A percentile compares a stretch with the other conserved stretches of the same genome.
phyloP scores from a whole-genome alignment of 2,888 invertebrate species.

The Megastigmus dorsalis region DNA sequence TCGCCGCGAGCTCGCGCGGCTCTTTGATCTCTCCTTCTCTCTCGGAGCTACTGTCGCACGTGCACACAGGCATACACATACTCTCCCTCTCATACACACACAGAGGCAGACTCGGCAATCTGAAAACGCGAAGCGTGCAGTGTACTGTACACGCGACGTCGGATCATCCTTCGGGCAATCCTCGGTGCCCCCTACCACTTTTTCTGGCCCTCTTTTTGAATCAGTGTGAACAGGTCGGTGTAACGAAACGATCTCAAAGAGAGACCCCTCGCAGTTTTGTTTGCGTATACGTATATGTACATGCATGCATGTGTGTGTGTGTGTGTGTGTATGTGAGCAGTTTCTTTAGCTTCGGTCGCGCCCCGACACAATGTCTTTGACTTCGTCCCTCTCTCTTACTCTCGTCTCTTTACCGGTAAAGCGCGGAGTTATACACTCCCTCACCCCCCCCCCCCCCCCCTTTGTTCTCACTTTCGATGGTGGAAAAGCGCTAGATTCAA shows the following conservation, averaged over 20 bases:
- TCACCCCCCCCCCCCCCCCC: background rate
- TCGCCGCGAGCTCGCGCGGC: too few relatives aligned
- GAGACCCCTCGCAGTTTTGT: background rate
- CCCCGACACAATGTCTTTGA: constrained; percentile 23
- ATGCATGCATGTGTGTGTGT: too few relatives aligned
- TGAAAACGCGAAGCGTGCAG: too few relatives aligned
- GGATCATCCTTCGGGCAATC: background rate
- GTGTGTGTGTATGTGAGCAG: too few relatives aligned
- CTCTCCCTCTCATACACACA: too few relatives aligned
- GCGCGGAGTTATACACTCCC: too few relatives aligned
- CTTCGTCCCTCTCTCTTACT: too few relatives aligned
- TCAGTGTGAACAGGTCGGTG: constrained; percentile 27
- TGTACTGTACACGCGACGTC: too few relatives aligned
- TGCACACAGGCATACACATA: background rate
- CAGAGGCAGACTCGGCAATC: background rate
- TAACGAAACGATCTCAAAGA: constrained; percentile 39
- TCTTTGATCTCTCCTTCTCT: too few relatives aligned
- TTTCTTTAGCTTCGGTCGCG: constrained; percentile 20
- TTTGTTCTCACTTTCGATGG: background rate
- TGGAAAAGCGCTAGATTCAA: background rate
- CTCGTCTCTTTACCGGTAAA: too few relatives aligned
- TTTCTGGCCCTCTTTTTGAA: constrained; percentile 12
- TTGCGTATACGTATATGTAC: too few relatives aligned
- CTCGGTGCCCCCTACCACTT: background rate
- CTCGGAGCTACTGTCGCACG: constrained; percentile 26